Evolutionary conservation across 64 coral and sea anemone species (phyloP).

Genomic region (Montipora sp.): DNA sequence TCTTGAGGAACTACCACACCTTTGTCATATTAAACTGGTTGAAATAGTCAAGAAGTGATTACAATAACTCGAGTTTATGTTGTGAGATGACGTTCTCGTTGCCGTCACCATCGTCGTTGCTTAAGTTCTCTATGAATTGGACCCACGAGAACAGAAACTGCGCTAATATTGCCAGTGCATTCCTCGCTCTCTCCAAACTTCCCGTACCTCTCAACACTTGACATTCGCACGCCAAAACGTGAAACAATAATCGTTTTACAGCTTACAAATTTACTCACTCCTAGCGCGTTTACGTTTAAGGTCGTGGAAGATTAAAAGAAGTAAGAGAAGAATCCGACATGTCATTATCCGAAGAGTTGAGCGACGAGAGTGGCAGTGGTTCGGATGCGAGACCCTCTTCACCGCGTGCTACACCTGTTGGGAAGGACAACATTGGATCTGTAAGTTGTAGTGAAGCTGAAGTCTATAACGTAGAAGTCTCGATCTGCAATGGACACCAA

Average conservation of each 20-base stretch:
- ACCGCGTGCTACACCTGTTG: slow-evolving; percentile 70
- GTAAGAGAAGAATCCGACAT: slow-evolving; percentile 29
- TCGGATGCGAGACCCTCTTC: slow-evolving; percentile 49
- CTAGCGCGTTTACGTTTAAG: not conserved
- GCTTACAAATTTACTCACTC: not conserved
- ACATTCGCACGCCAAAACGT: not conserved
- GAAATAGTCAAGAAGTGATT: too few relatives aligned
- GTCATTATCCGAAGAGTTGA: slow-evolving; percentile 52
- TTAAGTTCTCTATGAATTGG: too few relatives aligned
- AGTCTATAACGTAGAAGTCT: too few relatives aligned
- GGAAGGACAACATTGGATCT: slow-evolving; percentile 59
- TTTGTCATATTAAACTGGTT: too few relatives aligned
- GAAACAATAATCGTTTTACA: not conserved
- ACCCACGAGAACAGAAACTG: too few relatives aligned
- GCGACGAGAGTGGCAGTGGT: slow-evolving; percentile 29
- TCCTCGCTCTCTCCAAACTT: not conserved
- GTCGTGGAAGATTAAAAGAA: not conserved
- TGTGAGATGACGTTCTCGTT: too few relatives aligned
- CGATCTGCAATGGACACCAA: too few relatives aligned
- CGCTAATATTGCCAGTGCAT: too few relatives aligned
- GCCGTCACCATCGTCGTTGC: too few relatives aligned
- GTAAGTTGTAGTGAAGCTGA: not conserved
- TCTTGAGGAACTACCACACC: too few relatives aligned
- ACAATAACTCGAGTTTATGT: too few relatives aligned
- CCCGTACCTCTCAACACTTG: not conserved